phyloP scores from a whole-genome alignment of 2,113 vertebrate genomes.

The Clarias gariepinus region DNA sequence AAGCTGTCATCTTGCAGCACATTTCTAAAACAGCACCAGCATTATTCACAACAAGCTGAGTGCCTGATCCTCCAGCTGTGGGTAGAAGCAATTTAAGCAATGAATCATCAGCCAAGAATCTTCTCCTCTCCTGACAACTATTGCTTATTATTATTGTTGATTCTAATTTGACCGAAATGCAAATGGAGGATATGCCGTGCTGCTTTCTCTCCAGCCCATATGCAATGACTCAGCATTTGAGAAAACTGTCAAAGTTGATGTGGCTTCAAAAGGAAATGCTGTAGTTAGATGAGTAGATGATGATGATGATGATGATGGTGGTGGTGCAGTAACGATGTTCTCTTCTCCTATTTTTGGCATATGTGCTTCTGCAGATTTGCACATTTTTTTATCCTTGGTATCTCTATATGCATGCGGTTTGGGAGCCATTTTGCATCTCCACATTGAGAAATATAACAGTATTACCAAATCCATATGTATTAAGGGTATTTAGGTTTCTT shows the following conservation, averaged over 20 bases:
- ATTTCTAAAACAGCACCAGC: slow-evolving; percentile 36
- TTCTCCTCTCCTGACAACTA: slow-evolving; percentile 39
- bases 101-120: slow-evolving; percentile 52
- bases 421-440: not conserved
- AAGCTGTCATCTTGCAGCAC: slow-evolving; percentile 26
- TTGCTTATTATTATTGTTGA: slow-evolving; percentile 51
- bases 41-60: slow-evolving; percentile 36
- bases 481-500: not conserved
- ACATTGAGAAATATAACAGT: not conserved
- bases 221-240: slow-evolving; percentile 19
- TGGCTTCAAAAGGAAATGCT: not conserved
- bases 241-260: not conserved
- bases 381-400: not conserved
- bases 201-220: not conserved
- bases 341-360: not conserved
- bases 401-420: not conserved
- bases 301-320: not conserved
- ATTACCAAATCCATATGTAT: not conserved
- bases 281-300: not conserved
- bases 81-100: slow-evolving; percentile 48
- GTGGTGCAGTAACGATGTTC: not conserved
- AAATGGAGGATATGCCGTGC: slow-evolving; percentile 32
- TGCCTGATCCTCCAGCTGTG: slow-evolving; percentile 42
- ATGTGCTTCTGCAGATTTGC: not conserved
- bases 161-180: slow-evolving; percentile 57